Evolutionary conservation across 2,113 vertebrate species (phyloP).

Genomic region (Apteryx owenii): DNA sequence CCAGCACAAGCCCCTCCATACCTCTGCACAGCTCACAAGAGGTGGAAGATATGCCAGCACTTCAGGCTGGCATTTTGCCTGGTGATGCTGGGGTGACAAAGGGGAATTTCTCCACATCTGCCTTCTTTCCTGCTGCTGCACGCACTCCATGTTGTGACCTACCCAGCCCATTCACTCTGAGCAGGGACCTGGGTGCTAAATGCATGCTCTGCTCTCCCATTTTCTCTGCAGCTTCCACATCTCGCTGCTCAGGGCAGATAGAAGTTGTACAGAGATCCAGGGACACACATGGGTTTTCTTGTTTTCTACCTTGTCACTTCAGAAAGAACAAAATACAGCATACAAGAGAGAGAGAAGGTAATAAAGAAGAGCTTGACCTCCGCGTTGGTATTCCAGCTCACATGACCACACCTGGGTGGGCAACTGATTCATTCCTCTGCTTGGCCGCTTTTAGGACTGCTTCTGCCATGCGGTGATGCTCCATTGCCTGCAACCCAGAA

Average conservation of each 20-base stretch:
- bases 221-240: neutral
- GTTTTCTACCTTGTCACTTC: conserved; percentile 35
- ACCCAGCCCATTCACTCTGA: fast-evolving
- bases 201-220: neutral
- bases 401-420: fast-evolving
- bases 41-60: neutral
- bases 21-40: fast-evolving
- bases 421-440: neutral
- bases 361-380: neutral
- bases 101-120: neutral
- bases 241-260: neutral
- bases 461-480: neutral
- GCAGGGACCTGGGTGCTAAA: neutral
- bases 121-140: neutral
- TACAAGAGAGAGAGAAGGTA: neutral
- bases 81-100: fast-evolving
- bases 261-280: neutral
- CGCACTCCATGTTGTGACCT: neutral
- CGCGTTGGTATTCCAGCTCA: neutral
- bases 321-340: neutral
- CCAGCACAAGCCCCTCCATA: neutral
- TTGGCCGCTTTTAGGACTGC: neutral
- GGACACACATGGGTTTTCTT: conserved; percentile 30
- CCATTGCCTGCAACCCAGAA: neutral
- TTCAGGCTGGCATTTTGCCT: neutral